Evolutionary conservation across 2,113 vertebrate genomes (phyloP).

Genomic region (Arvicanthis niloticus): DNA sequence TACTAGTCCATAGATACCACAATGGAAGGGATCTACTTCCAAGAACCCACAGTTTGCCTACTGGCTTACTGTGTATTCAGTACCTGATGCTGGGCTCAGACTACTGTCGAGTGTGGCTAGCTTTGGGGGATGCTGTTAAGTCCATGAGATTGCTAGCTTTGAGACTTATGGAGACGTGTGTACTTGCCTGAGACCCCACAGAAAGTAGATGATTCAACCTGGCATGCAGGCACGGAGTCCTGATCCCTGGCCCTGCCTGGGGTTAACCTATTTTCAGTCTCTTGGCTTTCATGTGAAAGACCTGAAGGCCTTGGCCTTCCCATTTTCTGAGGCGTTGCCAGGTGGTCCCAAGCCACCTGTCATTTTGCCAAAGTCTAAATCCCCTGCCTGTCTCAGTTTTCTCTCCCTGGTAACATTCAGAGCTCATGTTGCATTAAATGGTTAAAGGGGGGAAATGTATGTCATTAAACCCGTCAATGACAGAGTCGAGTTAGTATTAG

Average conservation of each 20-base stretch:
- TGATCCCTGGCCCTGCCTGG: background rate
- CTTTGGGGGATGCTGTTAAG: background rate
- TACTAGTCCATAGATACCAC: accelerated
- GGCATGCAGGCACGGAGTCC: background rate
- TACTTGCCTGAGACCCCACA: background rate
- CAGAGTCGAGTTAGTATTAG: constrained; percentile 84
- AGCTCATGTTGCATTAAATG: constrained; percentile 77
- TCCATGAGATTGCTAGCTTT: accelerated
- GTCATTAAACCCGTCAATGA: constrained; percentile 81
- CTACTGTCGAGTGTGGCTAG: background rate
- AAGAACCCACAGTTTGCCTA: background rate
- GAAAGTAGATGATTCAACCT: background rate
- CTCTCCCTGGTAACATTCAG: constrained; percentile 76
- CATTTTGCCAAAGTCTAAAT: constrained; percentile 76
- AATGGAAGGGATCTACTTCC: background rate
- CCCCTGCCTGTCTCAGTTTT: constrained; percentile 69
- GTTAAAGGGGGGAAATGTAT: constrained; percentile 51
- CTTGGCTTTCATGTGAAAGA: background rate
- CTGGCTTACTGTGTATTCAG: background rate
- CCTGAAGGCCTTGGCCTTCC: background rate
- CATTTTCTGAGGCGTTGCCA: background rate
- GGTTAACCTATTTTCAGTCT: background rate
- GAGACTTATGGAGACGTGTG: background rate
- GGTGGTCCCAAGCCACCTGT: constrained; percentile 65
- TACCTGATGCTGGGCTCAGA: too few relatives aligned